Base-by-base conservation (phyloP, 2,797 vertebrate genomes). In the Argentina silus region DNA sequence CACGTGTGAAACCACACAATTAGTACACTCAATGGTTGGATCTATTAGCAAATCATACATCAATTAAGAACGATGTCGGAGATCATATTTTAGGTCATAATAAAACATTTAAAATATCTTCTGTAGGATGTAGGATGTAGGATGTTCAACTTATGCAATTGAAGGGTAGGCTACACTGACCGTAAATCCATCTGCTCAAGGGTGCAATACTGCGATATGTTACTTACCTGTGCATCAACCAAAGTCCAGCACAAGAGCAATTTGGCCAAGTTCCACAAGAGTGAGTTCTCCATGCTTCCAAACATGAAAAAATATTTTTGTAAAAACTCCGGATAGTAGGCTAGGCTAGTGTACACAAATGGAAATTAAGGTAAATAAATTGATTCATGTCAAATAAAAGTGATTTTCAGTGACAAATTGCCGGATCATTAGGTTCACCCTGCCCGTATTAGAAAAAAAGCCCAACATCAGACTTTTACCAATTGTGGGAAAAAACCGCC, bases 201-300 rank as follows among this genome's bases (percentile, higher is more conserved):
- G n/a, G n/a, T n/a, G n/a, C n/a, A n/a, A 12, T 11, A 6, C 4
- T 15, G 17, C 6, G 6, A 62, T 17, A 15, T 56, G 2, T 36
- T 61, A 9, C 83, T 91, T 78, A 93, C 93, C 92, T 93, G 92
- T 64, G 90, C 87, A 10, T 82, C 72, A 50, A 73, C 80, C 27
- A 67, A 80, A 73, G 78, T 77, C 84, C 86, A 84, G 70, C 75
- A 73, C 23, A 84, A 51, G 0, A 83, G 76, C 78, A 91, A 88
- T 84, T 88, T 91, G 72, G 11, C 59, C 60, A 70, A 70, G 67
- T 80, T 81, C 71, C 80, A 78, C 51, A 78, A 48, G 8, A 11
- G 12, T 27, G 45, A 10, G 2, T 17, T 61, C 50, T 42, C 55
- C 78, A 77, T 72, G 15, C 36, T 56, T 17, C 44, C 43, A 45